Conservation (phyloP, 2,888 invertebrate species). For the Embidobia sp. region DNA sequence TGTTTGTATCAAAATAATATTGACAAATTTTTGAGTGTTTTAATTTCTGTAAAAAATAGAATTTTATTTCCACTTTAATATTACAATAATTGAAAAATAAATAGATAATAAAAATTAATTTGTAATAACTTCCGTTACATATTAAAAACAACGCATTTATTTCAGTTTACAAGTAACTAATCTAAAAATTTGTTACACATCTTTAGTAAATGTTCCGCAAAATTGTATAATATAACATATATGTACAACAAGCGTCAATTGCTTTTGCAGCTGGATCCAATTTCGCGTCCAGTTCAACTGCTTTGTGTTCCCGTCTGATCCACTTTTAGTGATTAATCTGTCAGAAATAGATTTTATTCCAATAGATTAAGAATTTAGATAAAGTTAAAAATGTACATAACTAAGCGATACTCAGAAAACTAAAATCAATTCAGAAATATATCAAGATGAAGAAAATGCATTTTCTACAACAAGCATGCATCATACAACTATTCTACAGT, state of each 20-base stretch:
- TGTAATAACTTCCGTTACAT: no score
- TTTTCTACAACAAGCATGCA: constrained; percentile 28
- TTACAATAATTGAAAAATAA: no score
- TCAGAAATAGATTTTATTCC: constrained; percentile 31
- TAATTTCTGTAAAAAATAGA: no score
- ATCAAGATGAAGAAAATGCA: constrained; percentile 12
- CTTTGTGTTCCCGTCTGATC: constrained; percentile 6
- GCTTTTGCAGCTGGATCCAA: constrained; percentile 38
- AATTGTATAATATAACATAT: constrained; percentile 1
- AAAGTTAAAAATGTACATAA: constrained; percentile 13
- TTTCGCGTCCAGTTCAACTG: not conserved
- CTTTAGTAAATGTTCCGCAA: constrained; percentile 24
- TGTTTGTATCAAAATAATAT: no score
- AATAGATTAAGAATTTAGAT: constrained; percentile 6
- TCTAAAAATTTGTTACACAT: not conserved
- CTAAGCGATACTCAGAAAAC: constrained; percentile 12
- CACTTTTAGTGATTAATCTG: constrained; percentile 35
- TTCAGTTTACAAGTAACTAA: not conserved
- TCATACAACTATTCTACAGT: constrained; percentile 10
- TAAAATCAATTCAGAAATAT: constrained; percentile 20
- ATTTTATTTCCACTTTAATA: no score
- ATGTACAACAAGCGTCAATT: constrained; percentile 16
- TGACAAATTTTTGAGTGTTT: no score
- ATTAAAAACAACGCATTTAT: not conserved
- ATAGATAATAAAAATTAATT: no score